Percentiles rank a stretch among this genome's conserved stretches.
phyloP scores from a whole-genome alignment of 2,113 vertebrate species.

The Deroptyus accipitrinus region DNA sequence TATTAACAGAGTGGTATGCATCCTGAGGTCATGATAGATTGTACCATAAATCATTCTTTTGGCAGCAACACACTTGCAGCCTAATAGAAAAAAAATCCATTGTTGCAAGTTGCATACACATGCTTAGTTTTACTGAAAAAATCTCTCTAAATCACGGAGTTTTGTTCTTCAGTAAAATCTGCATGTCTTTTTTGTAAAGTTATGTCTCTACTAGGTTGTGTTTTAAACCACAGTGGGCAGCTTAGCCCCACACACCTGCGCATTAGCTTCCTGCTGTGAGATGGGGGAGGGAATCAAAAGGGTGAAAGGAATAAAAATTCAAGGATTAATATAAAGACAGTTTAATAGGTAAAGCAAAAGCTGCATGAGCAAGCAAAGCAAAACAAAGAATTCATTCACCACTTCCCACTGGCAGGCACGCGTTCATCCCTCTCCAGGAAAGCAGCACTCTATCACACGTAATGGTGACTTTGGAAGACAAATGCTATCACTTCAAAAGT shows the following conservation, averaged over 20 bases:
- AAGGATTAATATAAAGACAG: not conserved
- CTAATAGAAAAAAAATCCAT: not conserved
- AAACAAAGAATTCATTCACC: not conserved
- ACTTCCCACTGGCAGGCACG: not conserved
- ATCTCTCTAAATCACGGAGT: not conserved
- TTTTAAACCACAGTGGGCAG: not conserved
- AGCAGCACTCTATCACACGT: not conserved
- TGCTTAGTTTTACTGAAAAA: not conserved
- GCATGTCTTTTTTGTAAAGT: not conserved
- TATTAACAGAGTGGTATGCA: not conserved
- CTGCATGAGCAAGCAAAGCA: not conserved
- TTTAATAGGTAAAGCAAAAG: not conserved
- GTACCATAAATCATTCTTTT: not conserved
- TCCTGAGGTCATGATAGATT: not conserved
- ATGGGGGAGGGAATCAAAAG: not conserved
- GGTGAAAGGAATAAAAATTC: not conserved
- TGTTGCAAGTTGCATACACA: not conserved
- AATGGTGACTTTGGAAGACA: not conserved
- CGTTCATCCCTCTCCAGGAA: not conserved
- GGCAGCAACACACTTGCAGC: not conserved
- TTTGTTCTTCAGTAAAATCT: not conserved
- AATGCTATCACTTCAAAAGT: not conserved
- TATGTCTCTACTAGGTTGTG: not conserved
- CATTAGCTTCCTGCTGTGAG: rapidly evolving
- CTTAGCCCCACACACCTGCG: not conserved